Conservation (phyloP, 2,113 vertebrate species). For the Montifringilla adamsi region DNA sequence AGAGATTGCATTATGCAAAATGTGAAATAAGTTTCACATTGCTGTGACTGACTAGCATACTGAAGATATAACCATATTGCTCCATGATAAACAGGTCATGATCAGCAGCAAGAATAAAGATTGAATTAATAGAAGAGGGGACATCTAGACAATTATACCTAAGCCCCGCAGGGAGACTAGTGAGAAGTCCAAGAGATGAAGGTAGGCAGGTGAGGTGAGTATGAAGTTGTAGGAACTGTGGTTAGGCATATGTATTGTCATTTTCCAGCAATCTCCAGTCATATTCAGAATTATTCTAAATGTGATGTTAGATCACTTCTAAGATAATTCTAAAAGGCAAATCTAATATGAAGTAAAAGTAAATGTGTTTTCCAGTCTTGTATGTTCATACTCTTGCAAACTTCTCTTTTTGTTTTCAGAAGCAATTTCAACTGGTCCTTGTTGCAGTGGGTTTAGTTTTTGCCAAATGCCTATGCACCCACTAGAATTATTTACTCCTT, state of each 20-base stretch:
- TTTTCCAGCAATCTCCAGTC: neutral
- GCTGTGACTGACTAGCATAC: neutral
- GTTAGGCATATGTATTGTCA: neutral
- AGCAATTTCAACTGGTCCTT: neutral
- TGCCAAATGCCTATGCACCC: neutral
- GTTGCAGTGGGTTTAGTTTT: neutral
- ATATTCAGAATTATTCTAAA: neutral
- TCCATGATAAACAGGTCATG: neutral
- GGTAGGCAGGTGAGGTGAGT: neutral
- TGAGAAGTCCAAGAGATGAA: neutral
- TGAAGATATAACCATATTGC: neutral
- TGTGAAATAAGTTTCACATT: neutral
- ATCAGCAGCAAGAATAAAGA: neutral
- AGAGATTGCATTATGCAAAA: neutral
- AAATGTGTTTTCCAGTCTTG: neutral
- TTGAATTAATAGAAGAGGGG: neutral
- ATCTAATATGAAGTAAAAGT: neutral
- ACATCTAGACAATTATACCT: neutral
- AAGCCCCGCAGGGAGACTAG: neutral
- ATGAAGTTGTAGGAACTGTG: neutral
- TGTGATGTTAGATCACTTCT: neutral
- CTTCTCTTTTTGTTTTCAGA: neutral
- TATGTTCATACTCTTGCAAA: neutral
- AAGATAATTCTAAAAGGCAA: neutral
- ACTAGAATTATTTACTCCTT: neutral